phyloP scores from a whole-genome alignment of 2,888 invertebrate genomes.

The Drosophila quinaria region DNA sequence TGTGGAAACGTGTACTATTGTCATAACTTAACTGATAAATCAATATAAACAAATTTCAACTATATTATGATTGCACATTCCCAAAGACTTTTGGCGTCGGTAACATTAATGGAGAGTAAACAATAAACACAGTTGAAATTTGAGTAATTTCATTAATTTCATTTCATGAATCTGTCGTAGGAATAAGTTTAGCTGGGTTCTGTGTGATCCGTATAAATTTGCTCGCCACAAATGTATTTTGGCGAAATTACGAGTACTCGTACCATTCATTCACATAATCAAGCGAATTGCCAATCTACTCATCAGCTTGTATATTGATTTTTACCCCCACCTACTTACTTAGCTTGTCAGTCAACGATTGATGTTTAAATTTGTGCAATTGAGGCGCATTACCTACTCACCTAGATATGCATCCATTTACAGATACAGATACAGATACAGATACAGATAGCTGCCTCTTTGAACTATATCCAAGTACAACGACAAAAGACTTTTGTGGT shows the following conservation, averaged over 20 bases:
- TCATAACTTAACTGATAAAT: conserved; percentile 43
- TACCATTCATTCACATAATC: conserved; percentile 46
- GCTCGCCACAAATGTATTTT: conserved; percentile 46
- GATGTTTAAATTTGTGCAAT: conserved; percentile 71
- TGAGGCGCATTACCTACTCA: conserved; percentile 76
- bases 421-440: conserved; percentile 40
- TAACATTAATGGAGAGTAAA: conserved; percentile 11
- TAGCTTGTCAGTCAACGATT: conserved; percentile 48
- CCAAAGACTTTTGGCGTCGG: conserved; percentile 31
- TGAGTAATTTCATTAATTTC: conserved; percentile 3
- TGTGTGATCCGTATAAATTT: conserved; percentile 31
- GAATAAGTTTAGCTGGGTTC: conserved; percentile 19
- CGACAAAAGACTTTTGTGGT: conserved; percentile 55
- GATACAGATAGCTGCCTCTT: conserved; percentile 47
- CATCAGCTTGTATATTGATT: conserved; percentile 59
- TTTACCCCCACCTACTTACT: conserved; percentile 9
- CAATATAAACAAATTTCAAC: conserved; percentile 30
- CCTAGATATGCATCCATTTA: conserved; percentile 64
- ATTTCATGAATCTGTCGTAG: conserved; percentile 33
- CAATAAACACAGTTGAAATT: conserved; percentile 1
- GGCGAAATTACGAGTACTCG: conserved; percentile 16
- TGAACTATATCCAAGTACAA: conserved; percentile 35
- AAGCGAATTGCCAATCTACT: conserved; percentile 56
- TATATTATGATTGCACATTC: conserved; percentile 1
- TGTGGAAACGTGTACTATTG: conserved; percentile 10